phyloP scores from a whole-genome alignment of 2,113 vertebrate genomes.

The Micronycteris hirsuta region DNA sequence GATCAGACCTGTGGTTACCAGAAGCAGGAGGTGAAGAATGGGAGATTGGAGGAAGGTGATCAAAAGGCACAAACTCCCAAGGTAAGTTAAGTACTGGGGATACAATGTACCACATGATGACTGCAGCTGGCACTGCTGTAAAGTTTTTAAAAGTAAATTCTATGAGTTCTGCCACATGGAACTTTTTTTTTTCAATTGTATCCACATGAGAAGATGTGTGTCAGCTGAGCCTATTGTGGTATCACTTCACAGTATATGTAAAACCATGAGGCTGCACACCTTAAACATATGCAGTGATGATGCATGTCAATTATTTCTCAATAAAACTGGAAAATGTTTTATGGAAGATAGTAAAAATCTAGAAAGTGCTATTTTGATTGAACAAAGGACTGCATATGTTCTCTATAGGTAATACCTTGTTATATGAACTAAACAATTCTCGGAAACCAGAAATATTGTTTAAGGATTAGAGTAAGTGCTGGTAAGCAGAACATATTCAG shows the following conservation, averaged over 20 bases:
- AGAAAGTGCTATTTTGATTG: not conserved
- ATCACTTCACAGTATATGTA: not conserved
- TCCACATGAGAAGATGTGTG: not conserved
- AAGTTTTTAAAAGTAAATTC: not conserved
- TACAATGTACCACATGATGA: not conserved
- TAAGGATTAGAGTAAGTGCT: not conserved
- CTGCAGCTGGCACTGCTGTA: not conserved
- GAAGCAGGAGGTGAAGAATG: not conserved
- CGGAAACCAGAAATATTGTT: not conserved
- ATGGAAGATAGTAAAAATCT: not conserved
- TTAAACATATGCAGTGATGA: not conserved
- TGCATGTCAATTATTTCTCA: not conserved
- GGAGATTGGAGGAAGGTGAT: not conserved
- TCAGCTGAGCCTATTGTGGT: not conserved
- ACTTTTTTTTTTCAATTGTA: not conserved
- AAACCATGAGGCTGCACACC: not conserved
- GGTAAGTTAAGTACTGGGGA: not conserved
- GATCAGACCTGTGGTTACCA: not conserved
- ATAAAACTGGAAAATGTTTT: not conserved
- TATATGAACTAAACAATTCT: not conserved
- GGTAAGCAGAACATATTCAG: not conserved
- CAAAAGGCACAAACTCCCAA: not conserved
- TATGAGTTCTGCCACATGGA: not conserved
- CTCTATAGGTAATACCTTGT: not conserved
- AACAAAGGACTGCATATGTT: not conserved